phyloP scores from a whole-genome alignment of 2,113 vertebrate species.

The Solea solea region DNA sequence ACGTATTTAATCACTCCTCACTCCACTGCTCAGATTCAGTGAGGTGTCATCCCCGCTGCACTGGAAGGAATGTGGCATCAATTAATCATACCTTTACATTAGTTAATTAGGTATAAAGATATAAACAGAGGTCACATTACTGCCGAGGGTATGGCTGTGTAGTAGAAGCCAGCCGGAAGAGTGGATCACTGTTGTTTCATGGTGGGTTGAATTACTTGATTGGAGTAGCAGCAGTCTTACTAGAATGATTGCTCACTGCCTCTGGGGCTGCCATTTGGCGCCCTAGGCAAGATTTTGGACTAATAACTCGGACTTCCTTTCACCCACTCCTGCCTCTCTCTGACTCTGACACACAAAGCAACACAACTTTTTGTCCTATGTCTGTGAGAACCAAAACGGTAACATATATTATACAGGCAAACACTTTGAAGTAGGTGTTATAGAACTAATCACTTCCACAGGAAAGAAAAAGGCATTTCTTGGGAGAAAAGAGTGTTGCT shows the following conservation, averaged over 20 bases:
- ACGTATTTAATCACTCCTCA: slow-evolving; percentile 20
- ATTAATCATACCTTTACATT: slow-evolving; percentile 34
- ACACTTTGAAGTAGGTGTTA: slow-evolving; percentile 3
- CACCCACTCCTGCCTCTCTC: slow-evolving; percentile 7
- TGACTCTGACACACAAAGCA: neutral
- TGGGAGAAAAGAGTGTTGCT: neutral
- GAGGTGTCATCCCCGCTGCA: slow-evolving; percentile 29
- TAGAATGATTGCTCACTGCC: slow-evolving; percentile 64
- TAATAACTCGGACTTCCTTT: slow-evolving; percentile 64
- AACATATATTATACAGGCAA: slow-evolving; percentile 1
- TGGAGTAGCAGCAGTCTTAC: slow-evolving; percentile 60
- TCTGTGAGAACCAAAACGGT: neutral
- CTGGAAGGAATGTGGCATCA: slow-evolving; percentile 17
- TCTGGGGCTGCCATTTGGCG: slow-evolving; percentile 69
- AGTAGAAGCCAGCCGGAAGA: slow-evolving; percentile 32
- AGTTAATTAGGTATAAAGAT: slow-evolving; percentile 34
- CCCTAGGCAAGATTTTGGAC: slow-evolving; percentile 71
- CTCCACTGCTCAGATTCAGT: slow-evolving; percentile 11
- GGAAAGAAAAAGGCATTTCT: neutral
- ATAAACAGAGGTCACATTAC: slow-evolving; percentile 35
- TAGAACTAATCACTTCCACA: neutral
- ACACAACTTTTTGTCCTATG: slow-evolving; percentile 1
- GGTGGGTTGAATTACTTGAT: slow-evolving; percentile 60
- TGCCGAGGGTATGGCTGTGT: slow-evolving; percentile 20
- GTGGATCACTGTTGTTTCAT: slow-evolving; percentile 39